phyloP scores from a whole-genome alignment of 23 tunicate species.

The Trididemnum nubilum region DNA sequence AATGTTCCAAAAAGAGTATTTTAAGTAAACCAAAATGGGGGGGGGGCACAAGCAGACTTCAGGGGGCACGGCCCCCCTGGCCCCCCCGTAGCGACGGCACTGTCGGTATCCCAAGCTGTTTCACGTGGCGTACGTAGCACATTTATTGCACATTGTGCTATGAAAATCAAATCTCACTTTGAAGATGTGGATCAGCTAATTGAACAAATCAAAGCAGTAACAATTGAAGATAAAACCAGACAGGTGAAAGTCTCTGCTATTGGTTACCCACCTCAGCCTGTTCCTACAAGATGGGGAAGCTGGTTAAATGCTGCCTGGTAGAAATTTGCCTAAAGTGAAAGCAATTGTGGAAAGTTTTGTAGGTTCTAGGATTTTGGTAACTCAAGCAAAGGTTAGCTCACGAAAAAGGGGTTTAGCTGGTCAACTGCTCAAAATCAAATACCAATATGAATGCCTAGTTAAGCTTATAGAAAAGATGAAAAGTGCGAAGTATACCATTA shows the following conservation, averaged over 20 bases:
- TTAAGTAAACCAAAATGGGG: too few species aligned
- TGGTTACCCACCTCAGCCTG: too few species aligned
- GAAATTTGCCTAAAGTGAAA: slow-evolving; percentile 6
- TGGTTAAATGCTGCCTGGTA: slow-evolving; percentile 40
- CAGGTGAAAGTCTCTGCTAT: not conserved
- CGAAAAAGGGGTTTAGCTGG: slow-evolving; percentile 4
- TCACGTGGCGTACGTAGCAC: slow-evolving; percentile 29
- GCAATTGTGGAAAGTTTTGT: not conserved
- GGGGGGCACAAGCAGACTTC: too few species aligned
- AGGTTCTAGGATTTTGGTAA: slow-evolving; percentile 6
- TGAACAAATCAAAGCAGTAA: slow-evolving; percentile 12
- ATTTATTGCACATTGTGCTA: too few species aligned
- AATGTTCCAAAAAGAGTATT: too few species aligned
- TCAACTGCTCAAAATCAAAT: slow-evolving; percentile 9
- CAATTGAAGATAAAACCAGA: slow-evolving; percentile 30
- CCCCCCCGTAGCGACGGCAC: too few species aligned
- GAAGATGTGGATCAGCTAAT: slow-evolving; percentile 26
- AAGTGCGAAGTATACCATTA: slow-evolving; percentile 32
- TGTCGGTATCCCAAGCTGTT: slow-evolving; percentile 36
- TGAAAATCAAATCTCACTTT: slow-evolving; percentile 32
- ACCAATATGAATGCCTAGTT: not conserved
- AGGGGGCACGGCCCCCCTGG: too few species aligned
- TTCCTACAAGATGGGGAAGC: slow-evolving; percentile 38
- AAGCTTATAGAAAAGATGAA: slow-evolving; percentile 35
- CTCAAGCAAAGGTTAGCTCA: slow-evolving; percentile 15